Evolutionary conservation across 1,140 invertebrate genomes (phyloP).

Genomic region (Bombyx mandarina): DNA sequence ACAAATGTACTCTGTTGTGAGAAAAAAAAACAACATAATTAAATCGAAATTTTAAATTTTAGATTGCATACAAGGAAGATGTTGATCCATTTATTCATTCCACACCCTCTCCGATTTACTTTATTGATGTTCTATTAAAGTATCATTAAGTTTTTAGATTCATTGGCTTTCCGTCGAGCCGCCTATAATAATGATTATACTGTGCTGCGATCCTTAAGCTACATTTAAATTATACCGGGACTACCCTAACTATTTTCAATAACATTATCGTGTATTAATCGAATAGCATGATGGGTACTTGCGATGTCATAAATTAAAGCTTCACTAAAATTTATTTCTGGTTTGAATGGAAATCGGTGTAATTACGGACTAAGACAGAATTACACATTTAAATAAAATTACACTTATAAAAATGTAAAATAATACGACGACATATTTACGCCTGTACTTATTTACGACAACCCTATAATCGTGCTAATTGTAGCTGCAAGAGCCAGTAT

Average conservation of each 20-base stretch:
- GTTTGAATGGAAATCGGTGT: constrained; percentile 19
- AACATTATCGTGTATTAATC: constrained; percentile 14
- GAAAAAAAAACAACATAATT: neutral
- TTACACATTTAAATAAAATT: neutral
- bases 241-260: constrained; percentile 35
- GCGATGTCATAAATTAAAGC: constrained; percentile 29
- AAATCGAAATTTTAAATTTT: too few relatives aligned
- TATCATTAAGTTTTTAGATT: constrained; percentile 61
- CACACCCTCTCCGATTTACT: constrained; percentile 62
- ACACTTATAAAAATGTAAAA: neutral
- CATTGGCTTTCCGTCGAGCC: constrained; percentile 36
- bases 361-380: neutral
- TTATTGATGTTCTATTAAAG: constrained; percentile 62
- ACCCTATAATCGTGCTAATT: constrained; percentile 21
- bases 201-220: constrained; percentile 55
- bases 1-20: neutral
- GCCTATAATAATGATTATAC: constrained; percentile 54
- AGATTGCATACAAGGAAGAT: constrained; percentile 13
- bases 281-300: constrained; percentile 43
- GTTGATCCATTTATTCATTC: constrained; percentile 49
- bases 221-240: constrained; percentile 53
- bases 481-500: constrained; percentile 9
- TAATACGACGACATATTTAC: constrained; percentile 8
- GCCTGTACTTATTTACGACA: constrained; percentile 17
- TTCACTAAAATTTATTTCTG: constrained; percentile 19